Percentiles rank a stretch among this genome's conserved stretches.
phyloP scores from a whole-genome alignment of 2,888 invertebrate genomes.

The Mycalesis mineus region DNA sequence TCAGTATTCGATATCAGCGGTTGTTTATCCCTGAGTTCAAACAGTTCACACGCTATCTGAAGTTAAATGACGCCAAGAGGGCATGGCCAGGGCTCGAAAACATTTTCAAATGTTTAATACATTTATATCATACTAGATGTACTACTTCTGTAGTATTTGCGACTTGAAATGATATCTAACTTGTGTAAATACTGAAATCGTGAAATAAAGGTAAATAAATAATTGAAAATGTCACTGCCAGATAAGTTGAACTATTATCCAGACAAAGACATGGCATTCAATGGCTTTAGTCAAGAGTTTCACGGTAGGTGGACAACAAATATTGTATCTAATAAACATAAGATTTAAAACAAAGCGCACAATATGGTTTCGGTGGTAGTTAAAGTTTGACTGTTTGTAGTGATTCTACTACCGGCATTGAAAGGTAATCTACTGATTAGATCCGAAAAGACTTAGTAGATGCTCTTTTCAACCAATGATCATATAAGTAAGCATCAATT shows the following conservation, averaged over 20 bases:
- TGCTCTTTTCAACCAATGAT: too few relatives aligned
- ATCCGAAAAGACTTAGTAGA: too few relatives aligned
- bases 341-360: too few relatives aligned
- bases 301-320: conserved; percentile 15
- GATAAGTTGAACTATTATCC: conserved; percentile 4
- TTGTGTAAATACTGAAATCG: neutral
- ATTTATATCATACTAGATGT: neutral
- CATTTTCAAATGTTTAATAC: neutral
- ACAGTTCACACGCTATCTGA: conserved; percentile 21
- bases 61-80: conserved; percentile 20
- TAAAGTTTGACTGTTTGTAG: too few relatives aligned
- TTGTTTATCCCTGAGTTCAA: conserved; percentile 23
- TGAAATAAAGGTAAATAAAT: neutral
- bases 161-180: too few relatives aligned
- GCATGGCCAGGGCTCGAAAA: conserved; percentile 10
- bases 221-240: conserved; percentile 13
- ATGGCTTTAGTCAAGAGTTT: conserved; percentile 20
- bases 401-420: too few relatives aligned
- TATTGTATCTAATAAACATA: too few relatives aligned
- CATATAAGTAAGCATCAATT: too few relatives aligned
- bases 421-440: too few relatives aligned
- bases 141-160: neutral
- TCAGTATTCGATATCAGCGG: conserved; percentile 9
- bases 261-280: conserved; percentile 3
- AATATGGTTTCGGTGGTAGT: too few relatives aligned